Evolutionary conservation across 2,888 invertebrate species (phyloP).

Genomic region (Tineola bisselliella): DNA sequence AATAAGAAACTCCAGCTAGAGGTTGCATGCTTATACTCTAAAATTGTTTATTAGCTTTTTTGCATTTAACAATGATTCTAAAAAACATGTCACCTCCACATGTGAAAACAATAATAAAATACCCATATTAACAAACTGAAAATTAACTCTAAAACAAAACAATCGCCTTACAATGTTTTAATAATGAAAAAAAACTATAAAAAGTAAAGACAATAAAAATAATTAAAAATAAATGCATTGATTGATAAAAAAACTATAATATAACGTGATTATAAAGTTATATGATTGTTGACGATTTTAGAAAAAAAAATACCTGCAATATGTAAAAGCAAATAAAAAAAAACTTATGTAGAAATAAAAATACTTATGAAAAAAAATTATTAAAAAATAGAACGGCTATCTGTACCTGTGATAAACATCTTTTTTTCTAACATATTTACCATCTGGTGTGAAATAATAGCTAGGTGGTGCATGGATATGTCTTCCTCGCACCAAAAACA

Average conservation of each 20-base stretch:
- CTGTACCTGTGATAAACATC: conserved; percentile 58
- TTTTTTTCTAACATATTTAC: conserved; percentile 58
- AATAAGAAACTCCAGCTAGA: too few relatives aligned
- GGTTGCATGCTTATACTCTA: too few relatives aligned
- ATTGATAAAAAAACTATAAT: not conserved
- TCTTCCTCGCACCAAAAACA: conserved; percentile 53
- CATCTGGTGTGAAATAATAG: conserved; percentile 58
- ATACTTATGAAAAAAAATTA: not conserved
- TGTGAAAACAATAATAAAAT: too few relatives aligned
- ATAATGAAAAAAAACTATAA: not conserved
- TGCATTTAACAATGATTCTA: too few relatives aligned
- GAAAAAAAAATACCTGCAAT: not conserved
- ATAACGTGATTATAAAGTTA: not conserved
- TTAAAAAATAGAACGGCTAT: conserved; percentile 28
- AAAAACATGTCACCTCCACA: too few relatives aligned
- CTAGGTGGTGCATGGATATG: conserved; percentile 58
- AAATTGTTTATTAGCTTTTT: too few relatives aligned
- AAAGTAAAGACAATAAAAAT: not conserved
- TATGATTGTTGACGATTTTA: not conserved
- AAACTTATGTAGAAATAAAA: too few relatives aligned
- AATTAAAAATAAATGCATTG: not conserved
- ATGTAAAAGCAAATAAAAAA: not conserved
- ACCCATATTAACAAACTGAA: too few relatives aligned
- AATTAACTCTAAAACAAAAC: too few relatives aligned
- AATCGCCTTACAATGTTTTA: too few relatives aligned